Conservation (phyloP, 2,113 vertebrate species). For the Spea bombifrons region DNA sequence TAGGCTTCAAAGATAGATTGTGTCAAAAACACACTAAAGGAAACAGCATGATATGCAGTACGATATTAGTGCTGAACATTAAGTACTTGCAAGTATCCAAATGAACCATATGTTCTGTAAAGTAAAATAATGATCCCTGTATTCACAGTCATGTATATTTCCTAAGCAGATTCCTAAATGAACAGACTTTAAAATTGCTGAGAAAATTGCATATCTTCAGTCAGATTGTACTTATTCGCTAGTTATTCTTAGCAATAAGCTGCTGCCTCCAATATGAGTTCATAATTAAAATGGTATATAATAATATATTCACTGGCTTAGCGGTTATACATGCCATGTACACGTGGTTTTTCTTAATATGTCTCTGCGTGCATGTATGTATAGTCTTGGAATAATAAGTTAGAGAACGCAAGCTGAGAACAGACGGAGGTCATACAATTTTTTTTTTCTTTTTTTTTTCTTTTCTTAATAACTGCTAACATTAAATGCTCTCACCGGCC, state of each 20-base stretch:
- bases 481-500: too few species aligned
- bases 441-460: too few species aligned
- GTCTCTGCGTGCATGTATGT: too few species aligned
- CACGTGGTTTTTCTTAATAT: too few species aligned
- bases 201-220: background rate
- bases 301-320: too few species aligned
- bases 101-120: background rate
- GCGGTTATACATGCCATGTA: too few species aligned
- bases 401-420: too few species aligned
- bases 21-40: background rate
- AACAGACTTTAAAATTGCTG: background rate
- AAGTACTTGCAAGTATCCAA: background rate
- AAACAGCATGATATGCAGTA: background rate
- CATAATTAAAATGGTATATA: too few species aligned
- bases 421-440: too few species aligned
- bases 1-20: background rate
- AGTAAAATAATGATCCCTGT: background rate
- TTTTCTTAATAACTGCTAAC: too few species aligned
- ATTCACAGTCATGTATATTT: background rate
- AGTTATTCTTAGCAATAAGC: background rate
- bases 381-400: too few species aligned
- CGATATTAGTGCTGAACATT: conserved; percentile 1
- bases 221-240: background rate
- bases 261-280: background rate
- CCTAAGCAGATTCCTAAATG: background rate